Evolutionary conservation across 2,797 vertebrate genomes (phyloP).

Genomic region (Dendrocincla fuliginosa): DNA sequence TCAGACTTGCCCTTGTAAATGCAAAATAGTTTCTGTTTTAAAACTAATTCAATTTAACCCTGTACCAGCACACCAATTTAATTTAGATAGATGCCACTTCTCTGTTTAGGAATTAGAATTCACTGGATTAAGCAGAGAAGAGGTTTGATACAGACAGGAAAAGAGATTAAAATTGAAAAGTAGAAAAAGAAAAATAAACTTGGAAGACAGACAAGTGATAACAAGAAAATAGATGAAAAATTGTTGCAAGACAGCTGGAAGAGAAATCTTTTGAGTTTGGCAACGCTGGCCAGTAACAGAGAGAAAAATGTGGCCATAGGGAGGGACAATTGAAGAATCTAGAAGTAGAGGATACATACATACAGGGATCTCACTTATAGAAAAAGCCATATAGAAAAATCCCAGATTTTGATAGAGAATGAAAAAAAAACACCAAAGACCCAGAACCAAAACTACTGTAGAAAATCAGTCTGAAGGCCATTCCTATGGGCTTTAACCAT

Average conservation of each 20-base stretch:
- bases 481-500: neutral
- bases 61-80: neutral
- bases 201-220: neutral
- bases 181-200: neutral
- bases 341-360: neutral
- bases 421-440: neutral
- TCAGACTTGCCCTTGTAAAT: neutral
- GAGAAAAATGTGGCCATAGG: neutral
- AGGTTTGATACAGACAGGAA: neutral
- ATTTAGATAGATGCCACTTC: neutral
- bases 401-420: neutral
- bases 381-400: neutral
- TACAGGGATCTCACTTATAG: neutral
- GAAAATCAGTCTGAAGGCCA: neutral
- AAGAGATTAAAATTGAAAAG: neutral
- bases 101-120: neutral
- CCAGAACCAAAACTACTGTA: accelerated
- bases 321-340: neutral
- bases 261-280: neutral
- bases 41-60: neutral
- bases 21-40: neutral
- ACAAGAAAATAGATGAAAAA: neutral
- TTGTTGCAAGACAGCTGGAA: neutral
- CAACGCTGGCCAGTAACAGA: neutral
- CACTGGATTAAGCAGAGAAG: neutral